Evolutionary conservation across 2,113 vertebrate species (phyloP), one percentile per base, ranked within the genome.

Genomic region (Forbesichthys papilliferus): DNA sequence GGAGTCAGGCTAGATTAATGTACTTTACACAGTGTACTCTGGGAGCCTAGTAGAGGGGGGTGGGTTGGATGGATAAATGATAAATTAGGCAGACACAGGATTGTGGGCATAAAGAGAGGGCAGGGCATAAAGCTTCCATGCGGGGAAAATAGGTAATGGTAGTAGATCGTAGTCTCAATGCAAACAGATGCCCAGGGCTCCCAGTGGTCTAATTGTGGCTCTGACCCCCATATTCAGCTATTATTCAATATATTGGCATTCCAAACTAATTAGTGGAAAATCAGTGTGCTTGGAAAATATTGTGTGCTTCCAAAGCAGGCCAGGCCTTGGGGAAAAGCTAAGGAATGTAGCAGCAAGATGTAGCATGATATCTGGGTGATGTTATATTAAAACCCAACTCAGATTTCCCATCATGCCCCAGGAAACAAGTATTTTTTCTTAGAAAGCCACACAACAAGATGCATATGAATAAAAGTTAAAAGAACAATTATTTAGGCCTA

Each of bases 1-100:
- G 79, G 84, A 86, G 80, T 77, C 20, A 69, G 79, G 72, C 51
- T 52, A 62, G 73, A 83, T 88, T 83, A 16, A 87, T 86, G 27
- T 27, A 27, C 27, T 27, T 27, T 27, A 64, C 42, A 33, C 13
- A 33, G 1, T 72, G 71, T 9, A 14, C 61, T 69, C 14, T 47
- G 55, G 58, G 51, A 33, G 9, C n/a, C 47, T 1, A 6, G 1
- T 4, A 64, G 57, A 53, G 46, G 36, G 74, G 12, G 49, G 16
- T 64, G 61, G 66, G 18, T 10, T 56, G 52, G 6, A n/a, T 55
- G 61, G 20, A 71, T 5, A 12, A 10, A 48, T 9, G 27, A 52
- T 51, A 51, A 48, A 18, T 77, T 61, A 55, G 62, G 60, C 36
- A 12, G 68, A 61, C 13, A 54, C 13, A 54, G 52, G 52, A 13